phyloP scores from a whole-genome alignment of 2,797 vertebrate species.

The Prunella strophiata region DNA sequence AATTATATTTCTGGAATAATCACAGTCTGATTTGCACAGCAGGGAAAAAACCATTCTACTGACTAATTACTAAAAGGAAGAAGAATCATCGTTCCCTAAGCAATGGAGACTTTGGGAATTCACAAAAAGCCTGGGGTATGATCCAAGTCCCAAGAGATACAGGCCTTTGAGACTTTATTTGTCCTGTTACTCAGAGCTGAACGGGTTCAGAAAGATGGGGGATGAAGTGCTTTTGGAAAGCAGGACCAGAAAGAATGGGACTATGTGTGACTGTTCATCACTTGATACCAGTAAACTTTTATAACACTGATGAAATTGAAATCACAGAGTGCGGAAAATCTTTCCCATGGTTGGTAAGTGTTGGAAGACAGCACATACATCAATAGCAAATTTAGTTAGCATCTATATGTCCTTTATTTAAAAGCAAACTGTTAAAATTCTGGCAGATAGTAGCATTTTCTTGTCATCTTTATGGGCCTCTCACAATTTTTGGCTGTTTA shows the following conservation, averaged over 20 bases:
- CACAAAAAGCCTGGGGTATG: not conserved
- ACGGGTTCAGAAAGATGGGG: not conserved
- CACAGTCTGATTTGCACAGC: not conserved
- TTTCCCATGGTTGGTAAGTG: not conserved
- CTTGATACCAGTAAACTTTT: not conserved
- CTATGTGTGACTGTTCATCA: fast-evolving
- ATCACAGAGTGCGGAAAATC: not conserved
- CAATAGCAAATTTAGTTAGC: not conserved
- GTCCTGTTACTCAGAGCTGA: not conserved
- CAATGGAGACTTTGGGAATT: not conserved
- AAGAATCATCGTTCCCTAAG: not conserved
- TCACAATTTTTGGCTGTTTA: not conserved
- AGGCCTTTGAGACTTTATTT: not conserved
- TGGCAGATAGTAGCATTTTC: not conserved
- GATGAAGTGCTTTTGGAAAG: not conserved
- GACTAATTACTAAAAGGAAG: not conserved
- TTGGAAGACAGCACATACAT: not conserved
- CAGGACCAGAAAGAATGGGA: not conserved
- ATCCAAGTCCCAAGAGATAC: not conserved
- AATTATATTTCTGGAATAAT: not conserved
- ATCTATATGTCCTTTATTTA: not conserved
- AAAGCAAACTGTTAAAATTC: not conserved
- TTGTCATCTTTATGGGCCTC: not conserved
- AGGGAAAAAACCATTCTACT: fast-evolving
- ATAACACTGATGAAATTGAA: not conserved